Evolutionary conservation across 2,888 invertebrate species (phyloP), one percentile per base, ranked within the genome.

Genomic region (Notocelia uddmanniana): DNA sequence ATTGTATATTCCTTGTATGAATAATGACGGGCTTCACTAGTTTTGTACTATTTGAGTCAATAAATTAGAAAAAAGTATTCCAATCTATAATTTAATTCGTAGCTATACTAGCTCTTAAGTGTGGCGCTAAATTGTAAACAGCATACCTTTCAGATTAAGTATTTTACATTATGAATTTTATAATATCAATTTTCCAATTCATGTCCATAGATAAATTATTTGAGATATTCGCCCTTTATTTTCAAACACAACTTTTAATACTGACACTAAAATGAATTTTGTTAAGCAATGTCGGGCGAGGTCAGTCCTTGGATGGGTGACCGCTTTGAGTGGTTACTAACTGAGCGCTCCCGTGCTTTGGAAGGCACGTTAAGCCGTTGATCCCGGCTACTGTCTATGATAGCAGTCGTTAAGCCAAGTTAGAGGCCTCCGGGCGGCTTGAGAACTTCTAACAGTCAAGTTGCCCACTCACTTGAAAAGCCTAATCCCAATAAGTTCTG

Each of bases 11-110:
- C 76, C 75, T 76, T 75, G 69, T 80, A 80, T 79, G 81, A 78
- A 82, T 80, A 80, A 83, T n/a, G 83, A 84, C 82, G 83, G 81
- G 83, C 80, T 74, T 74, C 74, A 76, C 80, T 84, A 83, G 76
- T 78, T 75, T 76, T 80, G 79, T 79, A 77, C 80, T 79, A 81
- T 84, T 80, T 79, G 63, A 69, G 76, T 78, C 76, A 78, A 68
- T 70, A 62, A 74, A 68, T 67, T 74, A 74, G 63, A 67, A 64
- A 58, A 11, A 76, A 72, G 58, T 68, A 64, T 62, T 48, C 50
- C 19, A 18, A 21, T 21, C 19, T n/a, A n/a, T 59, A 58, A 50
- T 52, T 50, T 50, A 50, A 68, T 37, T 60, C n/a, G 50, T n/a
- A 59, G n/a, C n/a, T 52, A 8, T 45, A 45, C 45, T 55, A n/a